phyloP scores from a whole-genome alignment of 2,888 invertebrate genomes.

The Piscicola geometra region DNA sequence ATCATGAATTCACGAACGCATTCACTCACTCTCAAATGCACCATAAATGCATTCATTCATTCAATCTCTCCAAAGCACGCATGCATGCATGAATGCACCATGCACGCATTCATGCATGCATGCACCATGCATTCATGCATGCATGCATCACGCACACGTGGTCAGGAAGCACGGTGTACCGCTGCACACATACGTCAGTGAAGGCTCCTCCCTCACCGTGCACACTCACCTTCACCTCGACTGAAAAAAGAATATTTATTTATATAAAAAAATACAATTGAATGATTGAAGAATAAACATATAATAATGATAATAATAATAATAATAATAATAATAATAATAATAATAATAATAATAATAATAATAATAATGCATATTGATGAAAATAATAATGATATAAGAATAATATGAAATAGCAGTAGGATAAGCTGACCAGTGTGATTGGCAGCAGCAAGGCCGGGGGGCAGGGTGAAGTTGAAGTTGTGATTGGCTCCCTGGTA shows the following conservation, averaged over 20 bases:
- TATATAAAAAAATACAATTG: too few species aligned
- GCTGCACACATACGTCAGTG: slow-evolving; percentile 15
- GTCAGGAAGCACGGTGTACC: not conserved
- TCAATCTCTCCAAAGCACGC: too few species aligned
- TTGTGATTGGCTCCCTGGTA: slow-evolving; percentile 13
- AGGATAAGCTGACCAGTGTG: too few species aligned
- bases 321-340: too few species aligned
- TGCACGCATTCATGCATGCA: not conserved
- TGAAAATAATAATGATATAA: too few species aligned
- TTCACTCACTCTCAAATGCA: not conserved
- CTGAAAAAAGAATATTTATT: too few species aligned
- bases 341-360: too few species aligned
- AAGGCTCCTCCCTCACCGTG: slow-evolving; percentile 4
- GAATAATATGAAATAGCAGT: too few species aligned
- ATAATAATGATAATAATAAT: too few species aligned
- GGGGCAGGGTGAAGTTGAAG: slow-evolving; percentile 19
- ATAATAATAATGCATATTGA: too few species aligned
- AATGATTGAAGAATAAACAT: not conserved
- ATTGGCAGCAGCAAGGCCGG: not conserved
- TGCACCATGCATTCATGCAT: not conserved
- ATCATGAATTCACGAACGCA: not conserved
- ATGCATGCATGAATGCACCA: not conserved
- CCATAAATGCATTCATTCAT: too few species aligned
- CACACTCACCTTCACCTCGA: slow-evolving; percentile 9
- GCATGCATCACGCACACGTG: not conserved